phyloP scores from a whole-genome alignment of 1,140 invertebrate genomes.

The Pseudomyrmex cubaensis region DNA sequence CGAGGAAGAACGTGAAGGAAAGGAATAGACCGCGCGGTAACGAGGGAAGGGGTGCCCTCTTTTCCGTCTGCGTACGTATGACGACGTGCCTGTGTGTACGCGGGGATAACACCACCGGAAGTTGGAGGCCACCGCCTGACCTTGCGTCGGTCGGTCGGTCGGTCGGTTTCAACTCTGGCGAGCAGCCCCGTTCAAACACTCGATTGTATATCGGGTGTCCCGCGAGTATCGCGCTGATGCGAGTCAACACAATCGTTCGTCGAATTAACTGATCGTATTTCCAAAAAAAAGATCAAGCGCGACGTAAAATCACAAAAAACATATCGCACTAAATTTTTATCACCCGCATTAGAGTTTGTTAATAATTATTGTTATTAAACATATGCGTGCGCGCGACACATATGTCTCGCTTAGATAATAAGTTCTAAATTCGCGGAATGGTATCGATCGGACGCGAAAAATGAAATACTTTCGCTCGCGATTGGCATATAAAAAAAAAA shows the following conservation, averaged over 20 bases:
- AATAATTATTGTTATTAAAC: background rate
- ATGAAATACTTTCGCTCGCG: slow-evolving; percentile 9
- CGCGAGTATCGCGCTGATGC: slow-evolving; percentile 36
- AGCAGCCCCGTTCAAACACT: slow-evolving; percentile 73
- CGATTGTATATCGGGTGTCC: slow-evolving; percentile 73
- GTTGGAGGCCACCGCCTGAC: slow-evolving; percentile 85
- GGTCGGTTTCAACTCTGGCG: slow-evolving; percentile 75
- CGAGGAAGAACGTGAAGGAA: slow-evolving; percentile 35
- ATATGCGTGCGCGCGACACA: background rate
- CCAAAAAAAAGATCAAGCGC: background rate
- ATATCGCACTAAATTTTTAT: background rate
- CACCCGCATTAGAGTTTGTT: too few relatives aligned
- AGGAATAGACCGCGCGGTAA: slow-evolving; percentile 40
- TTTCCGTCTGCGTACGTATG: slow-evolving; percentile 68
- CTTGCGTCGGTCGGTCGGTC: slow-evolving; percentile 79
- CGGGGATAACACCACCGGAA: slow-evolving; percentile 81
- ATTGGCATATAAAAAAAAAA: background rate
- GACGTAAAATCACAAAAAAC: too few relatives aligned
- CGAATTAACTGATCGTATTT: background rate
- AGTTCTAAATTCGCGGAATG: background rate
- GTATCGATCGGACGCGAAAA: background rate
- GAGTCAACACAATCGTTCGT: background rate
- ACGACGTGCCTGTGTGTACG: slow-evolving; percentile 64
- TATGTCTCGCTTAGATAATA: background rate
- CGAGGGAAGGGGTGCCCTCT: slow-evolving; percentile 57